Evolutionary conservation across 1,140 invertebrate species (phyloP), one percentile per base, ranked within the genome.

Genomic region (Drosophila rufa): DNA sequence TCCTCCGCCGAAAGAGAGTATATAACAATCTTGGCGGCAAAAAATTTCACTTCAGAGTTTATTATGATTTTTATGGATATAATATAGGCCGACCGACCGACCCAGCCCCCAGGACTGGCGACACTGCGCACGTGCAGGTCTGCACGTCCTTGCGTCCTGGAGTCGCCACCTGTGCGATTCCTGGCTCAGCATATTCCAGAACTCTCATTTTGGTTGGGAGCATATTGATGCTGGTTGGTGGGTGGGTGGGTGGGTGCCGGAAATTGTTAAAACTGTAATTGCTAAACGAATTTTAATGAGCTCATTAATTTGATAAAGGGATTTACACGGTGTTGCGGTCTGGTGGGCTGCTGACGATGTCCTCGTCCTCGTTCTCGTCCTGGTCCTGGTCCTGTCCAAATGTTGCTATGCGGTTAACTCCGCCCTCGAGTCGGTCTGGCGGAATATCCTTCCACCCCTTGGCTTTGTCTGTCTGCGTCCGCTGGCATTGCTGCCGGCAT

Each of bases 231-330:
- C 19, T 30, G 66, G 43, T 15, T 47, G 48, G 42, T 36, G 33
- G 12, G 17, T 42, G 33, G 12, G 17, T 42, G 33, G 12, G 12
- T 36, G 45, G 14, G 56, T 51, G 22, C 3, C 81, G 85, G 85
- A 92, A 86, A 92, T 84, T 92, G 90, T 91, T 89, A 92, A 92
- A 92, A 92, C 83, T 90, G 86, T 92, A 92, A 92, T 92, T 92
- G 90, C 91, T 92, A 92, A 92, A 92, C 90, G 90, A 92, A 92
- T 92, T 92, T 92, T 92, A 92, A 92, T 91, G 90, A 92, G 90
- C 90, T 92, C 90, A 92, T 92, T 92, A 92, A 92, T 92, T 92
- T 90, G 82, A 92, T 90, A 92, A 92, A 92, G 90, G 85, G 82
- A 90, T 91, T 91, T 90, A 91, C 85, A 90, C 82, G 75, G 86